phyloP scores from a whole-genome alignment of 2,797 vertebrate genomes.

The Dromococcyx pavoninus region DNA sequence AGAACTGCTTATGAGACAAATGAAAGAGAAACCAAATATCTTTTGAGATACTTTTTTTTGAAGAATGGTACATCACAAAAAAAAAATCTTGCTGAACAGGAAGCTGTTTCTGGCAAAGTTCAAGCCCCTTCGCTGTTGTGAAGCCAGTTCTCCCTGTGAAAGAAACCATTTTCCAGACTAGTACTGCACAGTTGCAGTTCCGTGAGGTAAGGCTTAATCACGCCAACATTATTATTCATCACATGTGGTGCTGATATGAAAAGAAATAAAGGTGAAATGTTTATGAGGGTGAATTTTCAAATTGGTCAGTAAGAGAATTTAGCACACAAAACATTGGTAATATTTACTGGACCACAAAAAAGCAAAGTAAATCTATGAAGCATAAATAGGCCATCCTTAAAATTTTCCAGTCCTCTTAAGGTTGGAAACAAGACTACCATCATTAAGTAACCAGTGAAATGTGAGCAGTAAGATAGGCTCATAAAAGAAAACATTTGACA shows the following conservation, averaged over 20 bases:
- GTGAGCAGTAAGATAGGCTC: background rate
- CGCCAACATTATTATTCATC: background rate
- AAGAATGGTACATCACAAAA: background rate
- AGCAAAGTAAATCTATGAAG: background rate
- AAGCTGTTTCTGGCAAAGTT: background rate
- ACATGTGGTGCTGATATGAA: background rate
- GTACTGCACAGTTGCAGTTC: background rate
- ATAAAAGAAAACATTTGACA: background rate
- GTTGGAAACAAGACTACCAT: background rate
- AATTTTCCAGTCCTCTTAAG: background rate
- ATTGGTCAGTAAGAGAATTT: background rate
- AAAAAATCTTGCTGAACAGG: background rate
- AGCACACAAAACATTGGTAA: background rate
- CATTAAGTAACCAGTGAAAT: conserved; percentile 16
- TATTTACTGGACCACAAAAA: conserved; percentile 16
- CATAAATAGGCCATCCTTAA: conserved; percentile 15
- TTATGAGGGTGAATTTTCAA: conserved; percentile 23
- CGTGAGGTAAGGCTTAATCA: background rate
- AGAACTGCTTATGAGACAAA: background rate
- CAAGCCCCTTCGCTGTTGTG: background rate
- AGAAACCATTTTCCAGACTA: background rate
- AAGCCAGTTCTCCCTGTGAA: background rate
- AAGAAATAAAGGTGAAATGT: conserved; percentile 7
- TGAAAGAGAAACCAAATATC: background rate
- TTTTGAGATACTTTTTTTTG: background rate